phyloP scores from a whole-genome alignment of 92 coral and sea anemone species.

The Micromussa lordhowensis region DNA sequence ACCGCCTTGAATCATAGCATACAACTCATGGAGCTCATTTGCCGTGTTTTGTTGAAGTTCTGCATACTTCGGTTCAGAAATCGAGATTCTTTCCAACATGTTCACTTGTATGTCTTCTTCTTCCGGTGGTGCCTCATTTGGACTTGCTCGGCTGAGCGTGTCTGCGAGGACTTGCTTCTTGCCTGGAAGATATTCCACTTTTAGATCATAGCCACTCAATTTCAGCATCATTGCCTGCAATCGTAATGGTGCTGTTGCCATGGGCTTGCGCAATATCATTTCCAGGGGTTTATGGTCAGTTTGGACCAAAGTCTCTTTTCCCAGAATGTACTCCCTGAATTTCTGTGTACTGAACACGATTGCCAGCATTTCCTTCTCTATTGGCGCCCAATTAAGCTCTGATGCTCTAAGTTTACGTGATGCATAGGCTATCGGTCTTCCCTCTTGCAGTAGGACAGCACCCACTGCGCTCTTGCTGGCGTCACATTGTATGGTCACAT shows the following conservation, averaged over 20 bases:
- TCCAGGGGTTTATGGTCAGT: slow-evolving; percentile 65
- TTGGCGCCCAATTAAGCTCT: slow-evolving; percentile 56
- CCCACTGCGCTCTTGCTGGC: slow-evolving; percentile 69
- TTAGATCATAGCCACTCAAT: slow-evolving; percentile 54
- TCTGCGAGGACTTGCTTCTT: slow-evolving; percentile 61
- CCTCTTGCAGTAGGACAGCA: slow-evolving; percentile 59
- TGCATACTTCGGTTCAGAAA: slow-evolving; percentile 54
- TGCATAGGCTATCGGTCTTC: slow-evolving; percentile 57
- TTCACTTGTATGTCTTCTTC: slow-evolving; percentile 58
- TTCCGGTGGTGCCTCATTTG: slow-evolving; percentile 59
- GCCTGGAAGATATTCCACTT: slow-evolving; percentile 70
- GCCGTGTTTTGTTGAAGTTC: slow-evolving; percentile 64
- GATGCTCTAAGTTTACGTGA: slow-evolving; percentile 43
- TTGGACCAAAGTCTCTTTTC: slow-evolving; percentile 52
- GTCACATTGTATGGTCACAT: slow-evolving; percentile 60
- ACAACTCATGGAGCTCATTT: slow-evolving; percentile 63
- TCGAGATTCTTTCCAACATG: slow-evolving; percentile 68
- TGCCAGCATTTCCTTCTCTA: slow-evolving; percentile 68
- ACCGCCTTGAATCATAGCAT: slow-evolving; percentile 44
- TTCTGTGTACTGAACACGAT: slow-evolving; percentile 52
- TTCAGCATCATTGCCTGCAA: slow-evolving; percentile 39
- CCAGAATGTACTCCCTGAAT: slow-evolving; percentile 72
- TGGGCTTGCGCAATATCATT: slow-evolving; percentile 24
- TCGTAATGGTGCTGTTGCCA: slow-evolving; percentile 32
- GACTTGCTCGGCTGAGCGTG: slow-evolving; percentile 69